Base-by-base conservation (phyloP, 1,140 invertebrate species). In the Trichogramma pretiosum region DNA sequence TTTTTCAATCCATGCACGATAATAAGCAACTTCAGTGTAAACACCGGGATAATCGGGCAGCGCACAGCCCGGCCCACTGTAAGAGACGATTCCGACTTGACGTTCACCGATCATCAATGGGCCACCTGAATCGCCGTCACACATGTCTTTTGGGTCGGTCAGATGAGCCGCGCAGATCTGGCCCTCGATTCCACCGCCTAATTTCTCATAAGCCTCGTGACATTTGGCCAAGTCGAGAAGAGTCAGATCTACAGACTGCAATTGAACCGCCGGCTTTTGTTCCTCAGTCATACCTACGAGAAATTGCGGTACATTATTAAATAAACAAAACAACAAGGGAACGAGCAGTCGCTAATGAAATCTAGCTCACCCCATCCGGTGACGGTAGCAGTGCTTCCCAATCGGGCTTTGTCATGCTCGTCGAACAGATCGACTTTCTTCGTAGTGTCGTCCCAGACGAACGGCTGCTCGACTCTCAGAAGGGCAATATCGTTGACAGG, bases 121-220 rank as follows among this genome's bases (percentile, higher is more conserved):
- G 2, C 73, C 71, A 38, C 73, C 73, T 0, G 69, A 73, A 40
- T 75, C 73, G 4, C 72, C 83, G 57, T 83, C 79, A 54, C 84
- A 86, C 3, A 83, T 74, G 59, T 85, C 83, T 56, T 77, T 81
- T 21, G 79, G 78, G 5, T 81, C 83, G 24, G 76, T 63, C 0
- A 61, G 57, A 52, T 74, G 74, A 4, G 82, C 83, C 26, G 84
- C 84, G 62, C 85, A 88, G 17, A 87, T 63, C 77, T 85, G 84
- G 13, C 76, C 77, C 10, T 75, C 61, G 1, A 78, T 78, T 14
- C 87, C 73, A 3, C 62, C 57, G 3, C 59, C 64, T 28, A 52
- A 58, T 5, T 1, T n/a, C 7, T n/a, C 10, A 40, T 74, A 75
- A 0, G 61, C 63, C 2, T 50, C 16, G 4, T 41, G 42, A 53